Evolutionary conservation across 2,797 vertebrate species (phyloP), one percentile per base, ranked within the genome.

Genomic region (Amphiprion clarkii): DNA sequence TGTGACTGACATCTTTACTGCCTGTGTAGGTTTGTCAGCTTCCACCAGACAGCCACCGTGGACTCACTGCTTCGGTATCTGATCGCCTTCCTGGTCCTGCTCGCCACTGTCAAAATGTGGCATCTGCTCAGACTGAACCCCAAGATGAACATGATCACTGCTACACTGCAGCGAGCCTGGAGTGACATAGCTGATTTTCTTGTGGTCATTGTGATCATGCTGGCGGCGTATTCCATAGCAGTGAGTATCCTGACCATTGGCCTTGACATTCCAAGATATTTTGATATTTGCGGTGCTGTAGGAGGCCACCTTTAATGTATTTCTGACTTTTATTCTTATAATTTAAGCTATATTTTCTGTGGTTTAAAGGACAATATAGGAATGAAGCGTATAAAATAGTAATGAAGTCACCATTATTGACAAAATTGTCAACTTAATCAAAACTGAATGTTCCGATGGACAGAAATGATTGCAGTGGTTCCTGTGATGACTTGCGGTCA

Each of bases 31-130:
- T 96, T 94, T 71, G 75, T 92, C 48, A 97, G 94, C 84, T 99
- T 99, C 88, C 91, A 95, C 1, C 95, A 97, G 79, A 96, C 96
- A 0, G 97, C 96, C 0, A 79, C 80, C 1, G 95, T 95, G 0
- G 96, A 98, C 8, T 88, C 93, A 0, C 76, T 76, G n/a, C 94
- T 99, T 71, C 96, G 96, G 40, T 96, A 97, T 83, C 83, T 97
- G 78, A 93, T 97, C 0, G 97, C 97, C 0, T 97, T 98, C 92
- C 74, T 99, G 75, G 96, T 99, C 57, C 94, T 99, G 52, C 93
- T 98, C n/a, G 89, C 96, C 78, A 97, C 96, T 0, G 82, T 97
- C 84, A 99, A 99, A 83, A 86, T 98, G 83, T 99, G 97, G 97
- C 96, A 96, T 53, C 95, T 99, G 66, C 87, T 99, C 84, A 94